Evolutionary conservation across 2,113 vertebrate species (phyloP), one percentile per base, ranked within the genome.

Genomic region (Gasterosteus aculeatus): DNA sequence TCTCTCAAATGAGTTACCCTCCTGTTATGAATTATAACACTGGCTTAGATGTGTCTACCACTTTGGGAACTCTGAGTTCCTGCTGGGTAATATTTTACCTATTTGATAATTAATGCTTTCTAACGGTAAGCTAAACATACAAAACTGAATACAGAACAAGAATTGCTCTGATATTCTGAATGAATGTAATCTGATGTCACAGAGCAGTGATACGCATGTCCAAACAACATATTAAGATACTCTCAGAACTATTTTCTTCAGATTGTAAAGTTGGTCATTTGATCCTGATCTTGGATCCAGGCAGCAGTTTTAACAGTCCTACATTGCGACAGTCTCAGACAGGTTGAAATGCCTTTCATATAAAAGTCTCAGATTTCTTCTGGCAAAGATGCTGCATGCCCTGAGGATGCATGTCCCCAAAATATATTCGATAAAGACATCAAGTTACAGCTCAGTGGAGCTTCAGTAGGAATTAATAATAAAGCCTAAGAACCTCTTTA

Each of bases 391-490:
- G 64, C n/a, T 35, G 56, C 59, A 60, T 19, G 3, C 64, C 69
- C 70, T 22, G 41, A 72, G 70, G 77, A 88, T 31, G 51, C 58
- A 51, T 64, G 63, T 53, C 64, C 53, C 18, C 70, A 85, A 78
- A 79, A 84, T 75, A 75, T 78, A 75, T 78, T 54, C 75, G 59
- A 85, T 78, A 78, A 77, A 80, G 77, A 76, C 71, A 69, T 78
- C 35, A 51, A 75, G 54, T 80, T 83, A 63, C 18, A 69, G 78
- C 80, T 69, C 59, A 67, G 70, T 54, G 54, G 63, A 46, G 61
- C 66, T 79, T 87, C 62, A 71, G 78, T 60, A 42, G 51, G 70
- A 79, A 76, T 72, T 46, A 53, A 80, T 80, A 44, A 19, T 57
- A 80, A 68, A 54, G 65, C 68, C 49, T 46, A 41, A 56, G n/a